These are phyloP conservation scores for Acromyrmex charruanus DNA, from an alignment of 1,140 invertebrate genomes.

Conservation along the genomic window DNA sequence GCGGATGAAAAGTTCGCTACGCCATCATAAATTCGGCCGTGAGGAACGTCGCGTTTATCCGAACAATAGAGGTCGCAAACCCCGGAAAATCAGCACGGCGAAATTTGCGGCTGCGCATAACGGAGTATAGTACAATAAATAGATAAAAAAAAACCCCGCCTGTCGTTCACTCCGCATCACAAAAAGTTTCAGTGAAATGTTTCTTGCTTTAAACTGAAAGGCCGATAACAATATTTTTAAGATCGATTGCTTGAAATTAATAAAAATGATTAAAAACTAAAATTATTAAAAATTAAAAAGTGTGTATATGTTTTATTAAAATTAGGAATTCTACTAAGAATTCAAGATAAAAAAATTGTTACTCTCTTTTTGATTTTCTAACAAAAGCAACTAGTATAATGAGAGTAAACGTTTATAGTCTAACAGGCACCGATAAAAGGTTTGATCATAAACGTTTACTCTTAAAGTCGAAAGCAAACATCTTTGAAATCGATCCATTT, in stretches of 20 bases:
- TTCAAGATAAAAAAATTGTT: not conserved
- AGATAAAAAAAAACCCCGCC: slow-evolving; percentile 20
- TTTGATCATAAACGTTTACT: too few species aligned
- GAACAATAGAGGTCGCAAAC: slow-evolving; percentile 59
- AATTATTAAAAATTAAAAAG: not conserved
- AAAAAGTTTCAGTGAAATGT: not conserved
- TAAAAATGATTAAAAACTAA: not conserved
- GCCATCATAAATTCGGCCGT: slow-evolving; percentile 65
- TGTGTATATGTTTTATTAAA: not conserved
- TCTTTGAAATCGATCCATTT: slow-evolving; percentile 12
- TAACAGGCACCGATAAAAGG: not conserved
- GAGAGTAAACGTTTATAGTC: not conserved
- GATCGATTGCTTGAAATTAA: not conserved
- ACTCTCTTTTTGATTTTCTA: not conserved
- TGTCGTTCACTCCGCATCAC: slow-evolving; percentile 18
- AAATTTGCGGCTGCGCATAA: slow-evolving; percentile 50
- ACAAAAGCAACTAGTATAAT: not conserved
- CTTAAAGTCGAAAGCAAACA: slow-evolving; percentile 22
- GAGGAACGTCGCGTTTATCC: slow-evolving; percentile 63
- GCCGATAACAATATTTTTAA: not conserved
- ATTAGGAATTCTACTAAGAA: not conserved
- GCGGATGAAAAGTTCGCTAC: slow-evolving; percentile 62
- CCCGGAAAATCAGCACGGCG: slow-evolving; percentile 59
- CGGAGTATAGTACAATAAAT: slow-evolving; percentile 41
- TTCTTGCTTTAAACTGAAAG: not conserved